phyloP scores from a whole-genome alignment of 2,113 vertebrate species.

The Pseudopodoces humilis region DNA sequence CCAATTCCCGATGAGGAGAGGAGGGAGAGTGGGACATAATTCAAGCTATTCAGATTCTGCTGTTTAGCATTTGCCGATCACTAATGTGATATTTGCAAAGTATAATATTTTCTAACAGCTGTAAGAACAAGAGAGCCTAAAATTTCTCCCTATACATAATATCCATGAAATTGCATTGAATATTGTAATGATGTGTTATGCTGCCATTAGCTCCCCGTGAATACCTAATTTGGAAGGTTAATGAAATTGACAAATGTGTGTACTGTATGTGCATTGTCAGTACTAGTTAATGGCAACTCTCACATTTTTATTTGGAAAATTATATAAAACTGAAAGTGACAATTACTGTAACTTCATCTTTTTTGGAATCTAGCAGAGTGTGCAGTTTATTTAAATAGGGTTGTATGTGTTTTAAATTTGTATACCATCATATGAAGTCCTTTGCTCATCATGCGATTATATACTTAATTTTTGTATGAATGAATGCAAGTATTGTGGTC shows the following conservation, averaged over 20 bases:
- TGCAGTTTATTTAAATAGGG: constrained; percentile 61
- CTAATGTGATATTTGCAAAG: constrained; percentile 68
- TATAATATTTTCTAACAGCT: constrained; percentile 72
- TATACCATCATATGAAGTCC: constrained; percentile 20
- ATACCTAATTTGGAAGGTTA: constrained; percentile 75
- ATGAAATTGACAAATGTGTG: constrained; percentile 71
- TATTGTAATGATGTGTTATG: constrained; percentile 68
- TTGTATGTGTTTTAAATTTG: constrained; percentile 57
- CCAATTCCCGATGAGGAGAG: constrained; percentile 40
- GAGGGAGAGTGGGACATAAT: constrained; percentile 30
- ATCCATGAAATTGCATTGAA: constrained; percentile 70
- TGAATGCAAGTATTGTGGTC: background rate
- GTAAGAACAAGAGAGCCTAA: constrained; percentile 70
- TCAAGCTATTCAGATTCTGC: constrained; percentile 52
- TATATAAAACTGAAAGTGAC: constrained; percentile 51
- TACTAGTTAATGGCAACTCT: constrained; percentile 65
- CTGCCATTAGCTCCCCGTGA: constrained; percentile 67
- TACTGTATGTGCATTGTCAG: constrained; percentile 42
- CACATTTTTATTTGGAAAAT: constrained; percentile 67
- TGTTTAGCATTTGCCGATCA: constrained; percentile 58
- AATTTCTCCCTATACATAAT: constrained; percentile 63
- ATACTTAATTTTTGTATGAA: constrained; percentile 38
- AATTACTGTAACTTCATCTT: constrained; percentile 56
- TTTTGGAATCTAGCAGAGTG: constrained; percentile 33
- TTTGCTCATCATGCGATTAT: constrained; percentile 27